Base-by-base conservation (phyloP, 2,113 vertebrate genomes). In the Elanoides forficatus region DNA sequence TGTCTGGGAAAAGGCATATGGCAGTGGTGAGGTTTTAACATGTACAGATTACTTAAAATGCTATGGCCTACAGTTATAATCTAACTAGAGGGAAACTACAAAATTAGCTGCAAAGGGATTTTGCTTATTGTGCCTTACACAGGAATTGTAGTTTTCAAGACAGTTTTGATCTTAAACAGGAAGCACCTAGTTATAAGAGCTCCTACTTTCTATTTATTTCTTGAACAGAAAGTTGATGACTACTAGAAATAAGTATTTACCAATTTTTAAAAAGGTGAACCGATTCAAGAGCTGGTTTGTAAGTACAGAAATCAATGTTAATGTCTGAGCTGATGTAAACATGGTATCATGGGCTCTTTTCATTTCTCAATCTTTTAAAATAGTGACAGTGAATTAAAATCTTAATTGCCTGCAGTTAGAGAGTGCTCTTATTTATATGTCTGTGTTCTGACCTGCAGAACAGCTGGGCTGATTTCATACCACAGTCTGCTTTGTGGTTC, bases 401-500 rank as follows among this genome's bases (percentile, higher is more conserved):
- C 40, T 38, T 13, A 19, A 78, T 70, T 73, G 68, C 1, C 1
- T 36, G 42, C 19, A 40, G 20, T 60, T n/a, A 14, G 30, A 16
- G 53, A 27, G 56, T 11, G 59, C 34, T 48, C 3, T 47, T 30
- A 9, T 26, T 63, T 29, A 16, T 29, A 6, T 1, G 0, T 17
- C 36, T 23, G 63, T 8, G 29, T 53, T 62, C 29, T 34, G 67
- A 27, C 34, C 27, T 63, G 85, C 32, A 18, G 59, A 62, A 19
- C 60, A 92, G n/a, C 58, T 13, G 48, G 34, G 58, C 47, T 86
- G 45, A 0, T 38, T 59, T 68, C 48, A 1, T 18, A 2, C 45
- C n/a, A 1, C 0, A 0, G 7, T 29, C 56, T 20, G 16, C 42
- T 79, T 8, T 1, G 6, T 21, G 63, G 11, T 20, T 59, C 42